These are phyloP conservation scores for Hyles euphorbiae DNA, from an alignment of 1,140 invertebrate species.

Conservation along the genomic window DNA sequence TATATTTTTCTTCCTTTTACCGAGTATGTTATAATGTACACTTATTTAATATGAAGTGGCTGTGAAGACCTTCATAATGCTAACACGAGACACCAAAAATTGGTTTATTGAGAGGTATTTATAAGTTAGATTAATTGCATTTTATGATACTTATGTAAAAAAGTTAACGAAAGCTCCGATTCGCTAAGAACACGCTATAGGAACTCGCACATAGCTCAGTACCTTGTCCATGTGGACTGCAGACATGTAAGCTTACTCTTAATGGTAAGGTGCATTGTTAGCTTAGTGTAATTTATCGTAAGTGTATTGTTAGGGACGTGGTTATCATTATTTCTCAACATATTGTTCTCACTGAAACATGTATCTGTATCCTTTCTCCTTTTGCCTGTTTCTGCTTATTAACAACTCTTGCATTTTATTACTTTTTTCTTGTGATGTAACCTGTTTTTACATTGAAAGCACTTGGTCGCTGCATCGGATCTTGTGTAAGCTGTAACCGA, in stretches of 20 bases:
- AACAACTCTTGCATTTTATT: slow-evolving; percentile 56
- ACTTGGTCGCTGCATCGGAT: slow-evolving; percentile 19
- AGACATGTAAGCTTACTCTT: slow-evolving; percentile 58
- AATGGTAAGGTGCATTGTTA: slow-evolving; percentile 66
- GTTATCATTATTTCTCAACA: slow-evolving; percentile 38
- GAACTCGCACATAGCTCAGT: slow-evolving; percentile 65
- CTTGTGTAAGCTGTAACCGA: slow-evolving; percentile 5
- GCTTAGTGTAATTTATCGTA: slow-evolving; percentile 71
- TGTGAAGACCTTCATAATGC: slow-evolving; percentile 60
- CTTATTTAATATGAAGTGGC: slow-evolving; percentile 53
- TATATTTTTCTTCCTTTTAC: slow-evolving; percentile 30
- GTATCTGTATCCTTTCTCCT: slow-evolving; percentile 40
- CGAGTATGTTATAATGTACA: slow-evolving; percentile 28
- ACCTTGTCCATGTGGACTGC: slow-evolving; percentile 59
- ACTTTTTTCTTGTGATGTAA: slow-evolving; percentile 24
- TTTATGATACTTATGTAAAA: slow-evolving; percentile 39
- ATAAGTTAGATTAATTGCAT: slow-evolving; percentile 43
- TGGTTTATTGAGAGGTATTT: slow-evolving; percentile 52
- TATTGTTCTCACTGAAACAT: slow-evolving; percentile 16
- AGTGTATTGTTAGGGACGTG: slow-evolving; percentile 63
- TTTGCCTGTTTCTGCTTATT: slow-evolving; percentile 54
- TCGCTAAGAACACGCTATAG: slow-evolving; percentile 23
- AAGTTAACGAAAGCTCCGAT: slow-evolving; percentile 38
- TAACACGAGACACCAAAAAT: slow-evolving; percentile 52
- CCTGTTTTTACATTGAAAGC: slow-evolving; percentile 15